Evolutionary conservation across 2,888 invertebrate species (phyloP), one percentile per base, ranked within the genome.

Genomic region (Drosophila setosimentum): DNA sequence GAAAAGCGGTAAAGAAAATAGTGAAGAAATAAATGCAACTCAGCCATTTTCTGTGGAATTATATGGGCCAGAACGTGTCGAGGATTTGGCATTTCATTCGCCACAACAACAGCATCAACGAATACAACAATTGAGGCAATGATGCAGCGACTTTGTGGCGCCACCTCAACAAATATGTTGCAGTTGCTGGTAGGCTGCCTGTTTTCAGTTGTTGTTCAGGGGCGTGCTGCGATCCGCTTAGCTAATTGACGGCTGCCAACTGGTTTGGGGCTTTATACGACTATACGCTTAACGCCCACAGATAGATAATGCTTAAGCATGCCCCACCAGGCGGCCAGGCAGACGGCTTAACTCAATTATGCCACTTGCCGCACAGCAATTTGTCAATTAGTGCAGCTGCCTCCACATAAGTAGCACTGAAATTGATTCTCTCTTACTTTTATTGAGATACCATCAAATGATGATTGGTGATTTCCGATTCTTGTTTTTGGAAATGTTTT

Each of bases 211-310:
- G 54, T 65, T 65, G 66, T 64, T 78, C 21, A 61, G 89, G 64
- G 90, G 83, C 90, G 83, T 85, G 83, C 73, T 66, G 53, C 80
- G 83, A 84, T 84, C 83, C 83, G 85, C 87, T 90, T 88, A 80
- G 90, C 89, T 90, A 90, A 90, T 90, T 85, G 89, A 83, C 76
- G 84, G 84, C 90, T 90, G 89, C 77, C 90, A 76, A 89, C 87
- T 82, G 82, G 79, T 74, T 82, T 78, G 65, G 73, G 66, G 24
- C 29, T 37, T 55, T 68, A 77, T 53, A 40, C 57, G 29, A 40
- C 29, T 21, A 6, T 57, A 82, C 50, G 60, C 61, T 68, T 7
- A 55, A 81, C 84, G 84, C 84, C 88, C 80, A 74, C 84, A 84
- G 80, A 82, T 88, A 87, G 90, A 86, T 79, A 85, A 73, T 80